These are phyloP conservation scores for Zhuqinia jingwanae DNA, from an alignment of 2,888 invertebrate species.

Conservation along the genomic window DNA sequence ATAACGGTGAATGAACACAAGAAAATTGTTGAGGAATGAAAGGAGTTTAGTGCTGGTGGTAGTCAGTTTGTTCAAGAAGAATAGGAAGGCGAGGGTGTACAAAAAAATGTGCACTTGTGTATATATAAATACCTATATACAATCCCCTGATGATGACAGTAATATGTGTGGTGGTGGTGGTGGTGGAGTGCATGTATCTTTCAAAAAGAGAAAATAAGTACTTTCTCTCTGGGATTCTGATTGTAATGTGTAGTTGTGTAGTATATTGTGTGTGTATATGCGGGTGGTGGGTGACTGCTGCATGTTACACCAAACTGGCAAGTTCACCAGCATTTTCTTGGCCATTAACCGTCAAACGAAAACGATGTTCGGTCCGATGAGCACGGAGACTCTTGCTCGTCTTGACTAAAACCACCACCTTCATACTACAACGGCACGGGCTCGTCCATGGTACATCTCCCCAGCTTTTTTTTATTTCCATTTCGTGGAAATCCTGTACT, in stretches of 20 bases:
- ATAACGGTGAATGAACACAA: slow-evolving; percentile 52
- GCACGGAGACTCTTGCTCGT: slow-evolving; percentile 41
- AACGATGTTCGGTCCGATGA: slow-evolving; percentile 77
- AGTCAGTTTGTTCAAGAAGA: neutral
- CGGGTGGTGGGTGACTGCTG: neutral
- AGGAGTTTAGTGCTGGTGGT: neutral
- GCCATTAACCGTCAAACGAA: slow-evolving; percentile 79
- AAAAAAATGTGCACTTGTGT: neutral
- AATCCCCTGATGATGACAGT: neutral
- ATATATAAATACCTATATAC: neutral
- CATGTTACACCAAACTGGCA: slow-evolving; percentile 60
- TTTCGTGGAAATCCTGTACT: too few relatives aligned
- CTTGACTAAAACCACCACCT: neutral
- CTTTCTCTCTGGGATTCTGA: neutral
- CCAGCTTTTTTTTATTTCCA: neutral
- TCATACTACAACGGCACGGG: neutral
- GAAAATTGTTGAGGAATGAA: neutral
- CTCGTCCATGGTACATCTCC: neutral
- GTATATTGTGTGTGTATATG: neutral
- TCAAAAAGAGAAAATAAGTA: neutral
- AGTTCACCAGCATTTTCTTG: slow-evolving; percentile 79
- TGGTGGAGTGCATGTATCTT: neutral
- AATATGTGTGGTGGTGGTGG: neutral
- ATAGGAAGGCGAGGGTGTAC: neutral
- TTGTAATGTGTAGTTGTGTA: neutral